Conservation (phyloP, 2,113 vertebrate species). For the Phaethornis superciliosus region DNA sequence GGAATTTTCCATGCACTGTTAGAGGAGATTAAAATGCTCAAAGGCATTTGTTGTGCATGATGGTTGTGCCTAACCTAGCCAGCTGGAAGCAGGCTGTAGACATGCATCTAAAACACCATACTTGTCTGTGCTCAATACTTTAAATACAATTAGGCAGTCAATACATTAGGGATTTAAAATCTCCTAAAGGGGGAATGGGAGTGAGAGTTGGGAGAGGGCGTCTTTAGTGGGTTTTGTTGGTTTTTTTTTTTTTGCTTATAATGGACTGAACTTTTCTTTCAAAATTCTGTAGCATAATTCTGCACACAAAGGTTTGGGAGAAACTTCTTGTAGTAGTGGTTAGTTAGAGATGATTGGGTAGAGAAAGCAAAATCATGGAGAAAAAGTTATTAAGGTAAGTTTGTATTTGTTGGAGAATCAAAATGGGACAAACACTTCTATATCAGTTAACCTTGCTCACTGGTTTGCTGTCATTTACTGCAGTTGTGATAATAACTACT, state of each 20-base stretch:
- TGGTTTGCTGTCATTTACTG: not conserved
- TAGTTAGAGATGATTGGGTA: not conserved
- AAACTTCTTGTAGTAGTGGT: not conserved
- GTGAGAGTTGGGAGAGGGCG: accelerated
- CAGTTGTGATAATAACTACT: not conserved
- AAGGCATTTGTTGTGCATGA: not conserved
- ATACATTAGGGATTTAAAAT: not conserved
- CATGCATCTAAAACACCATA: not conserved
- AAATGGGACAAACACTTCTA: not conserved
- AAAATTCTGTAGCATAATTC: not conserved
- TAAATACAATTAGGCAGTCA: not conserved
- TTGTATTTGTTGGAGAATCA: not conserved
- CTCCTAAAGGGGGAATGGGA: not conserved
- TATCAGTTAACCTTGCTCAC: not conserved
- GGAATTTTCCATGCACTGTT: not conserved
- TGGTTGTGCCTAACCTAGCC: not conserved
- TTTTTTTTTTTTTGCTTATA: not conserved
- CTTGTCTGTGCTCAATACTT: not conserved
- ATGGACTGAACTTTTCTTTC: not conserved
- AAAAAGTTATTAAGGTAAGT: not conserved
- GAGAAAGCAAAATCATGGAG: not conserved
- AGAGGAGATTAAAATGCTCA: not conserved
- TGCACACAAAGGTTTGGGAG: not conserved
- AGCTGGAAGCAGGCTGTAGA: not conserved
- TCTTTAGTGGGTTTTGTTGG: not conserved